Evolutionary conservation across 1,140 invertebrate genomes (phyloP), one percentile per base, ranked within the genome.

Genomic region (Colletes gigas): DNA sequence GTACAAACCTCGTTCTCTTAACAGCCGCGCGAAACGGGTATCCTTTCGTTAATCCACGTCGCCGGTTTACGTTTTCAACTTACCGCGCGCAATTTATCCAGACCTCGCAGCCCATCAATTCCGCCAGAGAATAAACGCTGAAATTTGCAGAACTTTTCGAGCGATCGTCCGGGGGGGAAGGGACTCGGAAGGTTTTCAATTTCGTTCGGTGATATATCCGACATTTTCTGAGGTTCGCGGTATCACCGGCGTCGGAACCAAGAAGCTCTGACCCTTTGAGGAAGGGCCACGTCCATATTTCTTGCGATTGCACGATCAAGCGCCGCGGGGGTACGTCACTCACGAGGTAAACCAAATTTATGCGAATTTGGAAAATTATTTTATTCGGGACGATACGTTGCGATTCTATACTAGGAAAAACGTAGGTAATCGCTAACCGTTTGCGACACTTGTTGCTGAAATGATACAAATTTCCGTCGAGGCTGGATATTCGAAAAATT

Each of bases 141-240:
- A 79, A 79, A 79, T 79, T 79, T 65, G 70, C 60, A 65, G 52
- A 73, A 73, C 15, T 79, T 79, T 71, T 50, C 4, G 50, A 19
- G 70, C 77, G 10, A 73, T 78, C 15, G 59, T n/a, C 30, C 17
- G 19, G 15, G 10, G 12, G 62, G 3, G 55, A 4, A 10, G 41
- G 30, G 7, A 21, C 19, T 2, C 3, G 10, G 21, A 39, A 52
- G n/a, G 10, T 62, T 50, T 78, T 78, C 75, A 71, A 71, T 78
- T 78, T 71, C 57, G 75, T 69, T 70, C 65, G 55, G 17, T 67
- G 54, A 52, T 62, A 59, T 71, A 78, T 78, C n/a, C 44, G 50
- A n/a, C 52, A 15, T 55, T 60, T 70, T 77, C 66, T 4, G 67
- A 52, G 57, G 57, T 19, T 59, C 54, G 65, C 65, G 5, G 75